These are phyloP conservation scores for Neotoxoptera formosana DNA, from an alignment of 1,140 invertebrate species.

Conservation along the genomic window DNA sequence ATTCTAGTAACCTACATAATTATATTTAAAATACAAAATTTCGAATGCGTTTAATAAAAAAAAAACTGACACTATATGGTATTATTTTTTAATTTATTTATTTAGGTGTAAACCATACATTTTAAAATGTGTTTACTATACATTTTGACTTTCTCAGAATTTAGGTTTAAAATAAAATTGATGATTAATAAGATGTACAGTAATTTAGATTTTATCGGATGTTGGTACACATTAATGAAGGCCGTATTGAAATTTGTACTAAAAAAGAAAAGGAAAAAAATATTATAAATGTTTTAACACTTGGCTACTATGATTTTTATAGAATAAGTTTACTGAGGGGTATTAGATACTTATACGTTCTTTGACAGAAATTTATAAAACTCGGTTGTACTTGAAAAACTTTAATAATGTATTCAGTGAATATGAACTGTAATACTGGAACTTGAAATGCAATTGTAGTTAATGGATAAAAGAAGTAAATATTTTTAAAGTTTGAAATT, in stretches of 20 bases:
- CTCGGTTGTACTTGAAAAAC: neutral
- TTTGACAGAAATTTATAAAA: neutral
- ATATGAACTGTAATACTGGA: conserved; percentile 18
- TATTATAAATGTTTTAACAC: neutral
- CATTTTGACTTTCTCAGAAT: neutral
- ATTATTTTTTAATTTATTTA: neutral
- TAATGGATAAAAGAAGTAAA: neutral
- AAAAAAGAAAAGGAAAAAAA: neutral
- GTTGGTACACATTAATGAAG: neutral
- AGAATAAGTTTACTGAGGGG: neutral
- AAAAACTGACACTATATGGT: neutral
- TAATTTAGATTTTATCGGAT: neutral
- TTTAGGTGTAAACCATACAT: neutral
- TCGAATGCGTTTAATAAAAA: neutral
- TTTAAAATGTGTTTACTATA: neutral
- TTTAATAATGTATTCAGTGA: neutral
- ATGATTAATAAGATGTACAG: neutral
- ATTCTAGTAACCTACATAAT: neutral
- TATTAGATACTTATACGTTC: neutral
- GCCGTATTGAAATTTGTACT: neutral
- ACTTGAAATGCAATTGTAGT: neutral
- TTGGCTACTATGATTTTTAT: neutral
- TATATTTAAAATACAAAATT: neutral
- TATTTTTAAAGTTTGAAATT: neutral
- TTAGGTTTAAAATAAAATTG: neutral